These are phyloP conservation scores for Hydropsyche tenuis DNA, from an alignment of 1,140 invertebrate species.

Conservation along the genomic window DNA sequence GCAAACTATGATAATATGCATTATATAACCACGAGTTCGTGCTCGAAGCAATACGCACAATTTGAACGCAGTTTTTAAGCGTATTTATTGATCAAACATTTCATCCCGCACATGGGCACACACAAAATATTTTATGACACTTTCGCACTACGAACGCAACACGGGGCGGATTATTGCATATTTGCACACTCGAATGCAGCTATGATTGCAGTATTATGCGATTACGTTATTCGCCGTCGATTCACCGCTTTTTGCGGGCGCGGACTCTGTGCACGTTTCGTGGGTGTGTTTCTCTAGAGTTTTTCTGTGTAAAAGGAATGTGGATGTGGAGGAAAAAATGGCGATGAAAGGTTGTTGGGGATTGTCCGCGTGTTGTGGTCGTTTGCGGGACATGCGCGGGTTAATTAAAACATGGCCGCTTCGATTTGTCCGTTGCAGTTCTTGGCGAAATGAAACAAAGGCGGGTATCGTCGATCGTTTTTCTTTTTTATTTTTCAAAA, in stretches of 20 bases:
- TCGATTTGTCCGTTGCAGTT: too few species aligned
- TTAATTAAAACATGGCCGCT: too few species aligned
- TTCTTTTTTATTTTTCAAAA: constrained; percentile 34
- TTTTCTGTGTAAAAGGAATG: too few species aligned
- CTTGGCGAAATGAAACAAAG: background rate
- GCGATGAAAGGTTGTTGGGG: too few species aligned
- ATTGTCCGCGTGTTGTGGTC: too few species aligned
- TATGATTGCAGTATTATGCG: constrained; percentile 28
- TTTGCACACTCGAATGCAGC: constrained; percentile 34
- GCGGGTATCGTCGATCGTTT: background rate
- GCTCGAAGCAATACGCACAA: too few species aligned
- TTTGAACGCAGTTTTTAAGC: constrained; percentile 10
- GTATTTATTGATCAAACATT: constrained; percentile 36
- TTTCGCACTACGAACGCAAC: constrained; percentile 34
- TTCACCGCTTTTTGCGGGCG: background rate
- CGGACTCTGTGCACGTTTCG: too few species aligned
- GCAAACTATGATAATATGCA: too few species aligned
- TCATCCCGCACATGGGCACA: constrained; percentile 25
- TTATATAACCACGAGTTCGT: too few species aligned
- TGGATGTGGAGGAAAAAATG: too few species aligned
- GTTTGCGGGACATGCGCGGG: too few species aligned
- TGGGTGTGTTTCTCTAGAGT: too few species aligned
- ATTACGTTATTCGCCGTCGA: background rate
- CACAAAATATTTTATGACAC: constrained; percentile 48
- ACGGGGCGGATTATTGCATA: constrained; percentile 49